Evolutionary conservation across 1,140 invertebrate species (phyloP).

Genomic region (Panagrolaimus sp.): DNA sequence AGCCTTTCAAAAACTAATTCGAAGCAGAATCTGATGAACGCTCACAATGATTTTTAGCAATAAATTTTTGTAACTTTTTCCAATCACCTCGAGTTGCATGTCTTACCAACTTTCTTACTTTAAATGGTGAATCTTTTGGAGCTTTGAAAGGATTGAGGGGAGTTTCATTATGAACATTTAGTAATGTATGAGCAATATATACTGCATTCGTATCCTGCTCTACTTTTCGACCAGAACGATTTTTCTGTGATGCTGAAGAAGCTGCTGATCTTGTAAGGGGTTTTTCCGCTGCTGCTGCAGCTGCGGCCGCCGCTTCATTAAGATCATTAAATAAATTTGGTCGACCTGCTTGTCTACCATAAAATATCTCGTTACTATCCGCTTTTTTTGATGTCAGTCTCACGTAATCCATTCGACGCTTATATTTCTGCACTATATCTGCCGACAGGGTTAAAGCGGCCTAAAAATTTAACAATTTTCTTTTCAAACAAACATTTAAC

Average conservation of each 20-base stretch:
- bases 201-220: slow-evolving; percentile 16
- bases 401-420: slow-evolving; percentile 17
- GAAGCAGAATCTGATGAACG: too few species aligned
- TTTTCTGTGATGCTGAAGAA: slow-evolving; percentile 22
- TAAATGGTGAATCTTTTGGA: slow-evolving; percentile 1
- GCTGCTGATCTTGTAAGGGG: neutral
- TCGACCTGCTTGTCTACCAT: slow-evolving; percentile 20
- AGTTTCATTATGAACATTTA: slow-evolving; percentile 26
- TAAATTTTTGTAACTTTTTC: slow-evolving; percentile 17
- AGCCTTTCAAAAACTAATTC: too few species aligned
- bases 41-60: neutral
- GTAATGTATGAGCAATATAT: slow-evolving; percentile 28
- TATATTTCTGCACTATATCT: slow-evolving; percentile 17
- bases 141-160: neutral
- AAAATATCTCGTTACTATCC: slow-evolving; percentile 18
- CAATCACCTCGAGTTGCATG: slow-evolving; percentile 10
- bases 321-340: slow-evolving; percentile 21
- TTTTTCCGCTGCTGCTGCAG: neutral
- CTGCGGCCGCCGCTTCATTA: neutral
- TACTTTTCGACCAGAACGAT: slow-evolving; percentile 20
- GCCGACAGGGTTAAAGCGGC: neutral
- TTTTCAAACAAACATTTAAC: too few species aligned
- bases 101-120: slow-evolving; percentile 19
- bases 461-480: neutral
- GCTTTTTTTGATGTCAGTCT: neutral